phyloP scores from a whole-genome alignment of 2,888 invertebrate species.

The Polydrusus pterygomalis region DNA sequence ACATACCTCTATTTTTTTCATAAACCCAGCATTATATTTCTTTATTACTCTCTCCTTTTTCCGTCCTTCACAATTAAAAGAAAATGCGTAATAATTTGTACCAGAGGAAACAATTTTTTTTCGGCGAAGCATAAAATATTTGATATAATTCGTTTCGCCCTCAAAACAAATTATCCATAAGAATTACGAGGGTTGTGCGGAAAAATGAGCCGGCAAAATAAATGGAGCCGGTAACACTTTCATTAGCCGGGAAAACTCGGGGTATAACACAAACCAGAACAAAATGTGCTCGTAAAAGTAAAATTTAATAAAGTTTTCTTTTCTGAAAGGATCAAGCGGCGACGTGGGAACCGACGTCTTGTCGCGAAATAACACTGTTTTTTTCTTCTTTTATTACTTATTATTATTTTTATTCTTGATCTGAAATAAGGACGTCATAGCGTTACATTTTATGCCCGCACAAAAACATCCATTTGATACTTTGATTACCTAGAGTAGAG shows the following conservation, averaged over 20 bases:
- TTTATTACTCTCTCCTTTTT: slow-evolving; percentile 22
- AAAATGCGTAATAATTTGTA: slow-evolving; percentile 43
- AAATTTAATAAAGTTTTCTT: slow-evolving; percentile 57
- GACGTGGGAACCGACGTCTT: slow-evolving; percentile 50
- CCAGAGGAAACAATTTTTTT: slow-evolving; percentile 45
- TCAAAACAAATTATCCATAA: slow-evolving; percentile 56
- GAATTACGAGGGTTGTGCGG: slow-evolving; percentile 52
- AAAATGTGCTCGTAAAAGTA: slow-evolving; percentile 56
- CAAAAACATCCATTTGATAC: slow-evolving; percentile 13
- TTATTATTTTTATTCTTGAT: slow-evolving; percentile 52
- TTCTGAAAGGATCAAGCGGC: slow-evolving; percentile 51
- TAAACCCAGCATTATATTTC: slow-evolving; percentile 15
- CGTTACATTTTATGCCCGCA: slow-evolving; percentile 2
- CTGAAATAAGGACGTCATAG: slow-evolving; percentile 38
- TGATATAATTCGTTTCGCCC: slow-evolving; percentile 52
- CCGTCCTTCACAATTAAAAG: slow-evolving; percentile 40
- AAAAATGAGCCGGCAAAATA: slow-evolving; percentile 50
- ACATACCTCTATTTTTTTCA: neutral
- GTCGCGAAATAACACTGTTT: slow-evolving; percentile 52
- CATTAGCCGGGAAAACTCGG: slow-evolving; percentile 54
- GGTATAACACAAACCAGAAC: slow-evolving; percentile 56
- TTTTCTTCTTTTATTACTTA: slow-evolving; percentile 55
- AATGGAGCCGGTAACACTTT: slow-evolving; percentile 56
- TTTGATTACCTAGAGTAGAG: slow-evolving; percentile 10
- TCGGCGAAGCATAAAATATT: slow-evolving; percentile 49